Conservation (phyloP, 1,140 invertebrate species). For the Antheraea mylitta region DNA sequence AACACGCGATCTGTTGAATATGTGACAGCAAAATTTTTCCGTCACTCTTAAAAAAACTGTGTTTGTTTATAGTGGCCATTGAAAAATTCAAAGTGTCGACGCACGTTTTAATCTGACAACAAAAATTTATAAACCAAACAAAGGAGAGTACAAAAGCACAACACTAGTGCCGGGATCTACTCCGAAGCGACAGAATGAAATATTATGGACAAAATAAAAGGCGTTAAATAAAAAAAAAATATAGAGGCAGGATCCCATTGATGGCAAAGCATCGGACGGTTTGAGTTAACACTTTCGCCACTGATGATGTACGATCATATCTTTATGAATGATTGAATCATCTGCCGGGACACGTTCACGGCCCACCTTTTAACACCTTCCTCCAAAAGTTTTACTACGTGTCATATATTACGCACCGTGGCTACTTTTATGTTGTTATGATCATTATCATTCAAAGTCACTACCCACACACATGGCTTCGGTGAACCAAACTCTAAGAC, state of each 20-base stretch:
- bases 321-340: slow-evolving; percentile 75
- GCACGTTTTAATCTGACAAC: slow-evolving; percentile 29
- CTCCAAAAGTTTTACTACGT: slow-evolving; percentile 69
- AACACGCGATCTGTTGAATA: slow-evolving; percentile 22
- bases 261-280: slow-evolving; percentile 34
- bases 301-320: slow-evolving; percentile 71
- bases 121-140: slow-evolving; percentile 25
- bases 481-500: slow-evolving; percentile 30
- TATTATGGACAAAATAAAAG: slow-evolving; percentile 48
- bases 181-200: slow-evolving; percentile 29
- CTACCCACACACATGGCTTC: slow-evolving; percentile 53
- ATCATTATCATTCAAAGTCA: slow-evolving; percentile 71
- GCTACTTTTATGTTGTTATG: slow-evolving; percentile 71
- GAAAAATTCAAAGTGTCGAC: slow-evolving; percentile 20
- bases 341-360: slow-evolving; percentile 62
- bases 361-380: slow-evolving; percentile 72
- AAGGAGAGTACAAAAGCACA: slow-evolving; percentile 21
- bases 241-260: slow-evolving; percentile 43
- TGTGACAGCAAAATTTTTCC: slow-evolving; percentile 22
- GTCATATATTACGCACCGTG: slow-evolving; percentile 62
- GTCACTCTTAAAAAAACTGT: slow-evolving; percentile 13
- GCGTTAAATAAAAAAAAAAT: slow-evolving; percentile 46
- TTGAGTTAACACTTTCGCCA: slow-evolving; percentile 65
- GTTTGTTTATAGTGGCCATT: slow-evolving; percentile 28
- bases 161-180: slow-evolving; percentile 16